A percentile compares a stretch with the other conserved stretches of the same genome.
phyloP scores from a whole-genome alignment of 2,113 vertebrate species.

The Callocephalon fimbriatum region DNA sequence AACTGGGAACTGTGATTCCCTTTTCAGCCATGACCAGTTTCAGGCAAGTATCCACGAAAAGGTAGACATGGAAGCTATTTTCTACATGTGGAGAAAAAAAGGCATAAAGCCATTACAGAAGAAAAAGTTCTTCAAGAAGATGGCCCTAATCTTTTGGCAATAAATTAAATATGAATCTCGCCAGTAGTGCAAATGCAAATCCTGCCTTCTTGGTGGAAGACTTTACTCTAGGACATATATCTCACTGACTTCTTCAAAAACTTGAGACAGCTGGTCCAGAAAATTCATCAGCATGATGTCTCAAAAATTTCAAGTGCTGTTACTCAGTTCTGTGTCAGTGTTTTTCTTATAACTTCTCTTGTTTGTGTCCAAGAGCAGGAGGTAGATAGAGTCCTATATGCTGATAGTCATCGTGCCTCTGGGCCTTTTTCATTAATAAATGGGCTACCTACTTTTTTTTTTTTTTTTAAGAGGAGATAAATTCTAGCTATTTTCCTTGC shows the following conservation, averaged over 20 bases:
- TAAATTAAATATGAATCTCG: neutral
- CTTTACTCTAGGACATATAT: neutral
- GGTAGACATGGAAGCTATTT: neutral
- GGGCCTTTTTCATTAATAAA: neutral
- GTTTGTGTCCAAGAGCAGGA: neutral
- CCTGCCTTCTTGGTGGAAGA: neutral
- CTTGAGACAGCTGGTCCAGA: neutral
- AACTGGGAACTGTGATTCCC: accelerated
- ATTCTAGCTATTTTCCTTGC: neutral
- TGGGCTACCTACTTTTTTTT: neutral
- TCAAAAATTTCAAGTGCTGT: neutral
- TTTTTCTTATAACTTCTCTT: neutral
- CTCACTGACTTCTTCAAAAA: neutral
- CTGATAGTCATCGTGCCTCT: accelerated
- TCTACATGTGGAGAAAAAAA: neutral
- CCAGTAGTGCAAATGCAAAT: neutral
- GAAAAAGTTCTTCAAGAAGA: neutral
- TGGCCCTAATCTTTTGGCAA: neutral
- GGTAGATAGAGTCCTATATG: neutral
- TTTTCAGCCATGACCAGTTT: neutral
- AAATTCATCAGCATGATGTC: neutral
- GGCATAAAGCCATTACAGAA: neutral
- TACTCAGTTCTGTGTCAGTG: neutral
- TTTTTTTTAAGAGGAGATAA: neutral
- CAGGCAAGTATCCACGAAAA: neutral